Conservation (phyloP, 1,140 invertebrate genomes). For the Bombus fervidus region DNA sequence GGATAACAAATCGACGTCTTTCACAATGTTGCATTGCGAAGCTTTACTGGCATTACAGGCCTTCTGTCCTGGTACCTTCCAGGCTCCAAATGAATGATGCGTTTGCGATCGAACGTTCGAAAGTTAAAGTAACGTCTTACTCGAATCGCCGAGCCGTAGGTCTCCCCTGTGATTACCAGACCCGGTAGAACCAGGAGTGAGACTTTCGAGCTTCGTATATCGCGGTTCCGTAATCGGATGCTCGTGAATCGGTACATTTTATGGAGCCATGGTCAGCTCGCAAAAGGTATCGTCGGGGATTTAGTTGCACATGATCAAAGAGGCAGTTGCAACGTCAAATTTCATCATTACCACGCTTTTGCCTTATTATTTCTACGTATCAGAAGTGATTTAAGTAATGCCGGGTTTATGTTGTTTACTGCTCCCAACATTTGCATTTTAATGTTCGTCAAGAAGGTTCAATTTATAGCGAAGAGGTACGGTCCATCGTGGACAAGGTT, state of each 20-base stretch:
- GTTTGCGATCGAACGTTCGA: conserved; percentile 48
- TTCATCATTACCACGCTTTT: not conserved
- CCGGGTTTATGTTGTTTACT: too few relatives aligned
- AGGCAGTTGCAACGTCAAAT: not conserved
- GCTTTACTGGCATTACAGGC: conserved; percentile 8
- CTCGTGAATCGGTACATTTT: conserved; percentile 41
- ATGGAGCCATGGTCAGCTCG: not conserved
- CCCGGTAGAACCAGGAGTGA: conserved; percentile 29
- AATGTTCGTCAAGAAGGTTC: not conserved
- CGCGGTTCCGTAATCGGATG: conserved; percentile 31
- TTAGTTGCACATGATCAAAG: not conserved
- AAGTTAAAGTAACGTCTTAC: conserved; percentile 57
- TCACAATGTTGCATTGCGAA: not conserved
- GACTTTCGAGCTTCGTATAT: conserved; percentile 35
- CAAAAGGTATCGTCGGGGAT: not conserved
- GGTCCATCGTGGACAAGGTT: not conserved
- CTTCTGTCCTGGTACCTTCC: conserved; percentile 51
- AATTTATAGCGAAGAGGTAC: not conserved
- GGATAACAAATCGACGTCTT: conserved; percentile 17
- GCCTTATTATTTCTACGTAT: not conserved
- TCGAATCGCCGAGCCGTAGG: conserved; percentile 22
- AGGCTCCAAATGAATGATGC: conserved; percentile 60
- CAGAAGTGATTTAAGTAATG: not conserved
- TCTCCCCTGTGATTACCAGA: conserved; percentile 50
- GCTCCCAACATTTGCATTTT: not conserved